Evolutionary conservation across 1,140 invertebrate genomes (phyloP).

Genomic region (Drosophila carrolli): DNA sequence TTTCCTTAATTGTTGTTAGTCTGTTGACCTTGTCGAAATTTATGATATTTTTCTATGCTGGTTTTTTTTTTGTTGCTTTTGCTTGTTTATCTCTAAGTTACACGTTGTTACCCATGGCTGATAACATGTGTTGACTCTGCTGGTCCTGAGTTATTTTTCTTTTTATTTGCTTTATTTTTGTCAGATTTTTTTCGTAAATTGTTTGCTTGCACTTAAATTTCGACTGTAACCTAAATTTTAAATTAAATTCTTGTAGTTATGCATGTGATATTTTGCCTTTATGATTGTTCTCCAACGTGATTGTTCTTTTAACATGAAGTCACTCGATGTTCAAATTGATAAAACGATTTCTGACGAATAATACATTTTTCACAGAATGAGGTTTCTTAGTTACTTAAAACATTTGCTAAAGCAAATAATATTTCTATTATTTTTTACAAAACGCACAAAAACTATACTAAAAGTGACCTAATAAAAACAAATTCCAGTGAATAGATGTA

Average conservation of each 20-base stretch:
- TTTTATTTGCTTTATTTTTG: conserved; percentile 22
- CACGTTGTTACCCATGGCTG: conserved; percentile 44
- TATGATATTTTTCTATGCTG: conserved; percentile 57
- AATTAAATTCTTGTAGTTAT: conserved; percentile 12
- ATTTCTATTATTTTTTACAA: not conserved
- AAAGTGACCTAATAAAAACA: not conserved
- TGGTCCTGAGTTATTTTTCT: conserved; percentile 23
- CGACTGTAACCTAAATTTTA: conserved; percentile 33
- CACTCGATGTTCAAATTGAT: too few species aligned
- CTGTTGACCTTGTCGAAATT: conserved; percentile 77
- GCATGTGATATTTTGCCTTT: not conserved
- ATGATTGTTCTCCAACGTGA: too few species aligned
- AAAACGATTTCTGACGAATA: too few species aligned
- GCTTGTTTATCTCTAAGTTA: conserved; percentile 72
- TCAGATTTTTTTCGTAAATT: conserved; percentile 27
- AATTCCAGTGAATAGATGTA: not conserved
- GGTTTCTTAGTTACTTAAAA: too few species aligned
- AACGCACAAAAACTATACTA: not conserved
- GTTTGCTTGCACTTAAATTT: conserved; percentile 26
- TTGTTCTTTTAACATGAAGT: not conserved
- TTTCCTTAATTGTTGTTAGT: conserved; percentile 68
- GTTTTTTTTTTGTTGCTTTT: conserved; percentile 28
- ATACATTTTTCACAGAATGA: too few species aligned
- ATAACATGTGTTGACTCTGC: conserved; percentile 59
- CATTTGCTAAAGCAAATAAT: not conserved